Base-by-base conservation (phyloP, 2,888 invertebrate genomes). In the Protonemura montana region DNA sequence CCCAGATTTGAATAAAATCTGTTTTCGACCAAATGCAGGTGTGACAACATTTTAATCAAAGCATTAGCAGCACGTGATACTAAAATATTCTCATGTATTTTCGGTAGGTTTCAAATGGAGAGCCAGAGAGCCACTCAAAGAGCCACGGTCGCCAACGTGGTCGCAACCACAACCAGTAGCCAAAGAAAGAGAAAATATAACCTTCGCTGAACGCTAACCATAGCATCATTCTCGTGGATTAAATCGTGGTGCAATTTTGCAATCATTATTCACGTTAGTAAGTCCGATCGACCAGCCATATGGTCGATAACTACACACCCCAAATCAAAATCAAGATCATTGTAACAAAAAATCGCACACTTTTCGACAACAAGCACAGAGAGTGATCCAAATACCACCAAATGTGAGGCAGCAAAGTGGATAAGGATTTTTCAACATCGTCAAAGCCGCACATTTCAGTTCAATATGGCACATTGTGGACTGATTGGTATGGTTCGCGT, bases 121-220 rank as follows among this genome's bases (percentile, higher is more conserved):
- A 3, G n/a, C n/a, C n/a, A n/a, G 7, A 7, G 21, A 21, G 16
- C 2, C 21, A 21, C 7, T 3, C 59, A 21, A 7, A 59, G 59
- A 59, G 59, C 59, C 21, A 7, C 16, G 16, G 59, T 1, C 59
- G 21, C 21, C n/a, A n/a, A n/a, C n/a, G n/a, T n/a, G n/a, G n/a
- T n/a, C n/a, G 59, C 35, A 21, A 59, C 59, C 59, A 59, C 21
- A 59, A 81, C 81, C 81, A 81, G 81, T 81, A 81, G 81, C 81
- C 30, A 81, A 81, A 81, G 81, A 81, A 30, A 81, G 30, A 81
- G 81, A 81, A 30, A 81, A 81, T 30, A 81, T 81, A 81, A 81
- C 81, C 81, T 81, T 81, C 81, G 28, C 59, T 59, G n/a, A n/a
- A 35, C 16, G 59, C 59, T 10, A 21, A n/a, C 59, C 59, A 59